Conservation (phyloP, 1,140 invertebrate species). For the Acromyrmex echinatior region DNA sequence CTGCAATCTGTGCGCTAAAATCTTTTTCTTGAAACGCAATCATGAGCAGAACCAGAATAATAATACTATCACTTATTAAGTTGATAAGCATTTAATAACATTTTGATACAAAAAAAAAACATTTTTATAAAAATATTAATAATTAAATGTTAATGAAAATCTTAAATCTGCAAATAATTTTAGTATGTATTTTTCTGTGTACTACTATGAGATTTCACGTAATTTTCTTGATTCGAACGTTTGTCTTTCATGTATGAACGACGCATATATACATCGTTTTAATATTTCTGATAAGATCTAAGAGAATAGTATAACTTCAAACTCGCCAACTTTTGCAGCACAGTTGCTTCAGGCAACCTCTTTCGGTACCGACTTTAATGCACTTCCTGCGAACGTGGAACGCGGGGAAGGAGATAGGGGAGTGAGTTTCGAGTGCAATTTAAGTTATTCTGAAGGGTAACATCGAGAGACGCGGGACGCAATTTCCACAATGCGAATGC, state of each 20-base stretch:
- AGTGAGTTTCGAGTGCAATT: constrained; percentile 71
- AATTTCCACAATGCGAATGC: constrained; percentile 51
- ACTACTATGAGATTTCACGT: neutral
- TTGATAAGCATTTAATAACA: too few species aligned
- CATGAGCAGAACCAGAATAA: too few species aligned
- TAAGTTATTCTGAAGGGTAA: constrained; percentile 70
- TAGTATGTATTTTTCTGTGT: neutral
- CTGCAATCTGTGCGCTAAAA: too few species aligned
- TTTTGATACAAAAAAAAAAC: too few species aligned
- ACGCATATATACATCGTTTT: neutral
- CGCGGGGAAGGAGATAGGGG: neutral
- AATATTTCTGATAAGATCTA: constrained; percentile 11
- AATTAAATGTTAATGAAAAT: too few species aligned
- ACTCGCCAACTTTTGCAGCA: constrained; percentile 36
- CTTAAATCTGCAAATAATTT: too few species aligned
- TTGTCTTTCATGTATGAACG: neutral
- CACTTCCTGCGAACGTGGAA: constrained; percentile 45
- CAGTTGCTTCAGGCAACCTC: constrained; percentile 13
- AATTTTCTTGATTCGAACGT: neutral
- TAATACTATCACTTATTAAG: too few species aligned
- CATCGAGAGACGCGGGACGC: constrained; percentile 43
- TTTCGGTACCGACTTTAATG: constrained; percentile 70
- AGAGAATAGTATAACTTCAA: constrained; percentile 27
- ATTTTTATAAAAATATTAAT: too few species aligned
- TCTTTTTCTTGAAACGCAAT: too few species aligned